These are phyloP conservation scores for Bubalus kerabau DNA, from an alignment of 2,113 vertebrate species.

Conservation along the genomic window DNA sequence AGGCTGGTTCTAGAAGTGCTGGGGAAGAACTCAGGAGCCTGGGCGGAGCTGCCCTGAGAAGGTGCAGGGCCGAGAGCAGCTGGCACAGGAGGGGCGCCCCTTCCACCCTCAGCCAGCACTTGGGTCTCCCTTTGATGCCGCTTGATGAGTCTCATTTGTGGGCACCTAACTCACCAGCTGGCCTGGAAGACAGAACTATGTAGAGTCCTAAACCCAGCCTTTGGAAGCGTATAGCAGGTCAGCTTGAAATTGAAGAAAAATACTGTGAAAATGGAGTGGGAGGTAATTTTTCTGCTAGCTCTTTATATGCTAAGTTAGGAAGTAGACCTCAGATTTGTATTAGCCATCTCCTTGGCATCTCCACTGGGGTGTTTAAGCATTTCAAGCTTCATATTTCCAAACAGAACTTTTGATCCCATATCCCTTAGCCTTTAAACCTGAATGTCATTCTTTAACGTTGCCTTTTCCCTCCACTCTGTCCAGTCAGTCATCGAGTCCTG, in stretches of 20 bases:
- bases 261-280: background rate
- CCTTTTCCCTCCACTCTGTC: background rate
- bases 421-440: background rate
- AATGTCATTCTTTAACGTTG: background rate
- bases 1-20: background rate
- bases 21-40: background rate
- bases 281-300: background rate
- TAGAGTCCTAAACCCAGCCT: background rate
- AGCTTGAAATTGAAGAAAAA: background rate
- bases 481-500: background rate
- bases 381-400: background rate
- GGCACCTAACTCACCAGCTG: background rate
- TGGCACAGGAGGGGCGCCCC: background rate
- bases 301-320: background rate
- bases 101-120: background rate
- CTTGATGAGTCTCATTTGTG: background rate
- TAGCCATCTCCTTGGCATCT: background rate
- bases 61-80: background rate
- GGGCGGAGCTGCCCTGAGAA: background rate
- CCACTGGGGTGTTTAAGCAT: background rate
- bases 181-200: background rate
- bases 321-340: background rate
- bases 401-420: background rate
- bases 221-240: background rate
- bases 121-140: accelerated